Percentiles rank a stretch among this genome's conserved stretches.
Evolutionary conservation across 2,113 vertebrate species (phyloP).

Genomic region (Centropus unirufus): DNA sequence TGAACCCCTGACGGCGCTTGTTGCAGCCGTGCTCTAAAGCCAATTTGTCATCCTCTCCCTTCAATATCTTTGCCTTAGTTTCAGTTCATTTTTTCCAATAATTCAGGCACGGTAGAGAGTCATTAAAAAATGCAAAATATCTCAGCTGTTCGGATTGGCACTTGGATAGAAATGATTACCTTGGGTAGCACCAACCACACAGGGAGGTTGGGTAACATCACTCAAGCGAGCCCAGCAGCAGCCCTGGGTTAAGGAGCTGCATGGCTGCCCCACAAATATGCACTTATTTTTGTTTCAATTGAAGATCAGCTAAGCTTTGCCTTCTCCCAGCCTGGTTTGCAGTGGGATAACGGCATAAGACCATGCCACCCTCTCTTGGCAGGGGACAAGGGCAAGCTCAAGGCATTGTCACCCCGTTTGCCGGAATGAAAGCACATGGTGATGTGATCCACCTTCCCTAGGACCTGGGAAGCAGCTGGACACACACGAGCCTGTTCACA

Average conservation of each 20-base stretch:
- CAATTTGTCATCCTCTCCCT: slow-evolving; percentile 53
- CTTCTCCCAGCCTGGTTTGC: background rate
- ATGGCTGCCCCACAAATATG: background rate
- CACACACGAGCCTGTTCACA: background rate
- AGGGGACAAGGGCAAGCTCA: background rate
- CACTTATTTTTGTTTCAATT: background rate
- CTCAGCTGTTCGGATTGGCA: slow-evolving; percentile 21
- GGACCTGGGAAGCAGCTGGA: background rate
- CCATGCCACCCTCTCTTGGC: background rate
- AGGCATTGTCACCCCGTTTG: fast-evolving
- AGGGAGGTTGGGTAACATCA: background rate
- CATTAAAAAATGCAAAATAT: slow-evolving; percentile 47
- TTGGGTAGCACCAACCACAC: background rate
- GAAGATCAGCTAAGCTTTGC: background rate
- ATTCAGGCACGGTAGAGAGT: slow-evolving; percentile 35
- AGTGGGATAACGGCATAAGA: background rate
- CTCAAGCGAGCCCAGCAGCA: background rate
- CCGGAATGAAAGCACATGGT: fast-evolving
- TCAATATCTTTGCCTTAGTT: background rate
- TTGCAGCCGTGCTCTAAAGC: slow-evolving; percentile 24
- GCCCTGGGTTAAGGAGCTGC: background rate
- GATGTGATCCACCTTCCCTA: background rate
- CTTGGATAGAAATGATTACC: background rate
- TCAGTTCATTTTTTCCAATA: slow-evolving; percentile 32
- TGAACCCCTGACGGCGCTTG: slow-evolving; percentile 29